phyloP scores from a whole-genome alignment of 2,797 vertebrate genomes.

The Erithacus rubecula region DNA sequence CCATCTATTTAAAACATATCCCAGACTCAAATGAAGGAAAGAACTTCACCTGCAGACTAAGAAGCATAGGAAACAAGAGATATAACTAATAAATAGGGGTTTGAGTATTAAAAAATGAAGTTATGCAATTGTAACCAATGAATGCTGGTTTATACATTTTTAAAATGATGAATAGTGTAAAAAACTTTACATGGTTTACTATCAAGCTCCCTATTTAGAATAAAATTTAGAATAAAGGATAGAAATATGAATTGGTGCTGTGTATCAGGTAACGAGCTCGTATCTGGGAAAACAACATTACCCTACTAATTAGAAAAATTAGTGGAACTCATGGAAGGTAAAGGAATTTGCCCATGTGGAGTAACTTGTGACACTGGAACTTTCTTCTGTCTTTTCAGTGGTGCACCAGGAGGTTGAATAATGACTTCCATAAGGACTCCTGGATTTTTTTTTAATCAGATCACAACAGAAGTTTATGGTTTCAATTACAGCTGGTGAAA shows the following conservation, averaged over 20 bases:
- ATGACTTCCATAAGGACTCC: neutral
- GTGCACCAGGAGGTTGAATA: neutral
- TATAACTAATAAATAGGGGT: neutral
- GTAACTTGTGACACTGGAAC: neutral
- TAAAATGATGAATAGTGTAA: neutral
- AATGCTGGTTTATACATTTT: neutral
- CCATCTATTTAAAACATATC: neutral
- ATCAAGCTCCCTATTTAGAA: neutral
- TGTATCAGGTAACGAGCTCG: accelerated
- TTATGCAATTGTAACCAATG: neutral
- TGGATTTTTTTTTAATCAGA: neutral
- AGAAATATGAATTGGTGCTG: neutral
- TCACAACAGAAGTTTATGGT: neutral
- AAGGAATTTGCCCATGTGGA: neutral
- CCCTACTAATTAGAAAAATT: neutral
- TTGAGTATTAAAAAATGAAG: neutral
- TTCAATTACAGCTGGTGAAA: slow-evolving; percentile 39
- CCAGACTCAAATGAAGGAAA: neutral
- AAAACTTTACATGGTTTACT: neutral
- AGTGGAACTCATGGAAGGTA: neutral
- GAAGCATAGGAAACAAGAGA: accelerated
- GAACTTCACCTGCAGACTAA: neutral
- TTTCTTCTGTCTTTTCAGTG: neutral
- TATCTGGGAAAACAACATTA: neutral
- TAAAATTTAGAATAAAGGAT: neutral